Base-by-base conservation (phyloP, 2,113 vertebrate genomes). In the Todiramphus saurophagus region DNA sequence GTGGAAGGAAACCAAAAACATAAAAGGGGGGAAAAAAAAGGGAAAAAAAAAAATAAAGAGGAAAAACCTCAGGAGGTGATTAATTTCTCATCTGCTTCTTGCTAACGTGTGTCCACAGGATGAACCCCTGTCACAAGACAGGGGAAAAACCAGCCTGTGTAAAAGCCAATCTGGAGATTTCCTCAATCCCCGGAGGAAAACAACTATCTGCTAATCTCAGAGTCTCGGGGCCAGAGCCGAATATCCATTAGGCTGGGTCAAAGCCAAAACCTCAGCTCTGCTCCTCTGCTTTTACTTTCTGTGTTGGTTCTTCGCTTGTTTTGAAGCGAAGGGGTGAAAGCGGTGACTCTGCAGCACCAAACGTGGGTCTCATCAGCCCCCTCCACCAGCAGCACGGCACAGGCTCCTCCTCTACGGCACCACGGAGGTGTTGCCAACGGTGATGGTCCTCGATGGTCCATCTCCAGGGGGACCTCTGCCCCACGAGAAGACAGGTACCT, bases 121-220 rank as follows among this genome's bases (percentile, higher is more conserved):
- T 44, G 83, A 89, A 72, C 50, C 31, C 46, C 85, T 75, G 9
- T 75, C 96, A 91, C 63, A 50, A 66, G 74, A 59, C 19, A 37
- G 41, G 77, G 77, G 72, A 30, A 56, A 82, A 63, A 51, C 16
- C 13, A 30, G 30, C 62, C 74, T 56, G 30, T 50, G 76, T 59
- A 66, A 82, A 89, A 44, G 83, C 87, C 90, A 55, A 75, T 64
- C 46, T 87, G 78, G 94, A 95, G 91, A 91, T 76, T 75, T 90
- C 90, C 91, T 79, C 89, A 62, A 12, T 66, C 95, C 78, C 78
- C 84, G 0, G 7, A 90, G 94, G 93, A 88, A 69, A 95, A 91
- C 50, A 96, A 73, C 7, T 66, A 89, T 44, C 91, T 91, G 90
- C 89, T 93, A 8, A 94, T 79, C 81, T 74, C 81, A 73, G 80